Base-by-base conservation (phyloP, 2,797 vertebrate genomes). In the Brachyalestes nurse region DNA sequence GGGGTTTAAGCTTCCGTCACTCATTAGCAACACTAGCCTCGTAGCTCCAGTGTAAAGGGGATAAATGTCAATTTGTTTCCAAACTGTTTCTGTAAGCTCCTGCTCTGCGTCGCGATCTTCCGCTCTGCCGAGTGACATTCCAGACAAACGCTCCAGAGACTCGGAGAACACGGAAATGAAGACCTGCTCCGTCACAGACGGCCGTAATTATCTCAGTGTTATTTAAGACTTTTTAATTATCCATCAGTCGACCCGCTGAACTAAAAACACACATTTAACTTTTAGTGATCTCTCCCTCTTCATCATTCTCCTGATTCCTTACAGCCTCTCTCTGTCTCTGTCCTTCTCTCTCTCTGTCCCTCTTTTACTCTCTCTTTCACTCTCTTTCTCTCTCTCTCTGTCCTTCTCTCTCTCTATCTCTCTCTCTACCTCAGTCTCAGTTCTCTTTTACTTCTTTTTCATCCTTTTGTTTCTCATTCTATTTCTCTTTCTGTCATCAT, bases 191-290 rank as follows among this genome's bases (percentile, higher is more conserved):
- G 40, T 80, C 58, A 14, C 42, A 71, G 72, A 72, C 58, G 51
- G 25, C 38, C 45, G 47, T 84, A 73, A 79, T 75, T 76, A 72
- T 78, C 78, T 79, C 51, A 72, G 17, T 19, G 53, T 64, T 79
- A 69, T 75, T 86, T 82, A 72, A 82, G 66, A 72, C 76, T 53
- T 45, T 80, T 75, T 69, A 83, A 61, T 82, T 75, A 86, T 77
- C 70, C 74, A 61, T 77, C 72, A 78, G 64, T 78, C 21, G 58
- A 5, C 47, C 49, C 69, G 4, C 51, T 75, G 73, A 80, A 70
- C 67, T 60, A 25, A 2, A 34, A 70, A 60, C 58, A 42, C 72
- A 75, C 8, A 16, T 71, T 79, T 77, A 34, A 73, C 76, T 65
- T 19, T 55, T 73, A 51, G 1, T 57, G 42, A 25, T n/a, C 28